Evolutionary conservation across 2,113 vertebrate genomes (phyloP), one percentile per base, ranked within the genome.

Genomic region (Psophia crepitans): DNA sequence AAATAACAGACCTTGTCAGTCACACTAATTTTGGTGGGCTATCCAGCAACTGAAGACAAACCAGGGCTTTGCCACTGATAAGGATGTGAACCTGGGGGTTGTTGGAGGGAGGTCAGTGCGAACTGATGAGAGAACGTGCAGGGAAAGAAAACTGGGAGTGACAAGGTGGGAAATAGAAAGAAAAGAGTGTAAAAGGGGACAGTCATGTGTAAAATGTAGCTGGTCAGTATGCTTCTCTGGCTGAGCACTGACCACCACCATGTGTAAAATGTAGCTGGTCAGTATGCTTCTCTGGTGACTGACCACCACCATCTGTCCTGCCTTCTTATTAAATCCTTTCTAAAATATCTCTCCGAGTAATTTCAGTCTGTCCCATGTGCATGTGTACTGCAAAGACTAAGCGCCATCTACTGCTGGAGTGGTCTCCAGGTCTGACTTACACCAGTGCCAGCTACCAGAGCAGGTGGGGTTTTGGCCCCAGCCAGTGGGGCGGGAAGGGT

Each of bases 401-500:
- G 9, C 16, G 5, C 21, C 43, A 57, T 7, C 51, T 53, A 9
- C 33, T 58, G 15, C 12, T 46, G 37, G 37, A 27, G 18, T 33
- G 12, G 21, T 32, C 20, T 19, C 30, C 12, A 73, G 11, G 23
- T 65, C 11, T 85, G 43, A 64, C 12, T 30, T 41, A 57, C 19
- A 39, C 37, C 15, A 18, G 3, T 51, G 9, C 7, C 65, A 84
- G 14, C 32, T 28, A 14, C n/a, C 28, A 13, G 35, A 70, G 26
- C 12, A 60, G 18, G 8, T 33, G 2, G 17, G 13, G 22, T 23
- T 18, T 78, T 9, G 14, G 39, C 12, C 17, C 6, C 51, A 73
- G 14, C 3, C 15, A 37, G 12, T 33, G 8, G 12, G n/a, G 6
- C 4, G 2, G 22, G 37, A 73, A 20, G 1, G 1, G 1, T 16